Base-by-base conservation (phyloP, 2,888 invertebrate genomes). In the Copidosoma aretas region DNA sequence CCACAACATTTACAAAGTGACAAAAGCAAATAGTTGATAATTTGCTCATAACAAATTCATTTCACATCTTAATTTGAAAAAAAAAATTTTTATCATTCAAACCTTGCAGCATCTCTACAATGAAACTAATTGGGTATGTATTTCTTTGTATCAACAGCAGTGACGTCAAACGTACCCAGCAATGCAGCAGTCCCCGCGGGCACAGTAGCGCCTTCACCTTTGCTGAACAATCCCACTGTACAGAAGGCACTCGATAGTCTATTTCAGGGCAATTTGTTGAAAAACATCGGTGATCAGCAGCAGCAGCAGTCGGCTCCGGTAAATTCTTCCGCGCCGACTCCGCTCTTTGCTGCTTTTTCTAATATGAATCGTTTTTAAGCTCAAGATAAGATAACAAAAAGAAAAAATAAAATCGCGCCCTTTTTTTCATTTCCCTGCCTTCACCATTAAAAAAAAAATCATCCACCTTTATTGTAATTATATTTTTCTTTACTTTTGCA, bases 171-270 rank as follows among this genome's bases (percentile, higher is more conserved):
- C 67, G 71, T 73, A 60, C 70, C 78, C 60, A 70, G 74, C 41
- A 71, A 74, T 68, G 73, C 80, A 64, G 56, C 67, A 21, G 67
- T 68, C 53, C 68, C 75, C 19, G 62, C 72, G 1, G 78, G 80
- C 0, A 74, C 80, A 0, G 80, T 87, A 67, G 81, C 84, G 69
- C 83, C 87, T 74, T 82, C 88, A 51, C 86, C 88, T 17, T 82
- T 93, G n/a, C 84, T 93, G 22, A 90, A 90, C 71, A 93, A 93
- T 81, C 90, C 91, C 0, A 90, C 91, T 1, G 91, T 94, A 15
- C 90, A 92, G 83, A 92, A 91, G 83, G 93, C 93, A 0, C 84
- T 94, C 62, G 92, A 93, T 79, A 91, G 91, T 68, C 84, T 89
- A 51, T 82, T 89, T 56, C 86, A 87, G 88, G 88, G 88, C 25